Evolutionary conservation across 1,140 invertebrate species (phyloP).

Genomic region (Pseudachorutes palmiensis): DNA sequence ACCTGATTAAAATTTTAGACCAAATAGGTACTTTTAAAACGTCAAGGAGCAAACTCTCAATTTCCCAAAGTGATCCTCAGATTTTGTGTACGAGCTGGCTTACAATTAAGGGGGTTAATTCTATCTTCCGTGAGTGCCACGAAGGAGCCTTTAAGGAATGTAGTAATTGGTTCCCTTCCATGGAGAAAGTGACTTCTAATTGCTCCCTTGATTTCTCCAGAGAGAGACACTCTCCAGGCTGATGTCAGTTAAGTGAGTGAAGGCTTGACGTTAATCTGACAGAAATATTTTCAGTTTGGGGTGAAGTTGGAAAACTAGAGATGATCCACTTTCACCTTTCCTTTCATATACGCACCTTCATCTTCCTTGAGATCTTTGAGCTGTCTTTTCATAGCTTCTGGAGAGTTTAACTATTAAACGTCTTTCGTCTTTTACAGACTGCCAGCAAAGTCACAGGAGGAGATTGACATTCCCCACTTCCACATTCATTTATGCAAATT

Average conservation of each 20-base stretch:
- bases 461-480: not conserved
- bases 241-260: not conserved
- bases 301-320: too few relatives aligned
- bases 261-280: not conserved
- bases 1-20: not conserved
- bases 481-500: constrained; percentile 1
- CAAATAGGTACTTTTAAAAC: not conserved
- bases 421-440: too few relatives aligned
- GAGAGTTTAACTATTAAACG: not conserved
- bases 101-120: not conserved
- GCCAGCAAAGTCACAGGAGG: not conserved
- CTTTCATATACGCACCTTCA: too few relatives aligned
- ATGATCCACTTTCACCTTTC: too few relatives aligned
- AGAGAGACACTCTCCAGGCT: not conserved
- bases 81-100: not conserved
- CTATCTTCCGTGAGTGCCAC: not conserved
- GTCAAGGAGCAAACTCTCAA: not conserved
- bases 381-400: not conserved
- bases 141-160: not conserved
- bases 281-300: not conserved
- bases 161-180: not conserved
- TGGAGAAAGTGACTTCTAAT: not conserved
- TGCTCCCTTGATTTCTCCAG: constrained; percentile 1
- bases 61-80: not conserved
- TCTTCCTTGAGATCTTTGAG: not conserved